phyloP scores from a whole-genome alignment of 1,140 invertebrate species.

The Trialeurodes vaporariorum region DNA sequence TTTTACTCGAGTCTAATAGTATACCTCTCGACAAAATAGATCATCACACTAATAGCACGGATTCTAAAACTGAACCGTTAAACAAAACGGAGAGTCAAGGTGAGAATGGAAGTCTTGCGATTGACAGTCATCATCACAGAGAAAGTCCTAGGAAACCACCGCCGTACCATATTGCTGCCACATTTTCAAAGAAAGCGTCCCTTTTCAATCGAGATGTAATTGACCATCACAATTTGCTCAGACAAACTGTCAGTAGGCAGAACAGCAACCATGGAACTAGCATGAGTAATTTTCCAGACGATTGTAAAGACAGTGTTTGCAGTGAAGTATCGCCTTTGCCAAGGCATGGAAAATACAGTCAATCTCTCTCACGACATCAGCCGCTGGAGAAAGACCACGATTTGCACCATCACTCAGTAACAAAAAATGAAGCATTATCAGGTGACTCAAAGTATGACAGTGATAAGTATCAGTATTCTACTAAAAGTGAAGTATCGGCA shows the following conservation, averaged over 20 bases:
- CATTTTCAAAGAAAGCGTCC: conserved; percentile 14
- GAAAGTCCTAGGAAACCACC: conserved; percentile 5
- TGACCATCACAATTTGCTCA: background rate
- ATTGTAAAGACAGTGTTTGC: background rate
- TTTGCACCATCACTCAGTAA: no score
- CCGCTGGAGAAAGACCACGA: no score
- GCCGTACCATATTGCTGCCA: conserved; percentile 15
- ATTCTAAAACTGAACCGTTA: conserved; percentile 6
- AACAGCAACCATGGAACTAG: background rate
- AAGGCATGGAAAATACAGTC: no score
- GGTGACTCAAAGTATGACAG: no score
- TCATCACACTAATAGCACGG: conserved; percentile 8
- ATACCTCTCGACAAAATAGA: conserved; percentile 1
- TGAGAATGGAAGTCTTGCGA: background rate
- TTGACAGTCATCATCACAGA: background rate
- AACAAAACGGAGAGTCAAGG: background rate
- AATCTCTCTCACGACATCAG: no score
- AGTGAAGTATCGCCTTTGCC: background rate
- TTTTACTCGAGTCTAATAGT: background rate
- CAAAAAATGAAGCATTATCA: no score
- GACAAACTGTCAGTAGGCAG: background rate
- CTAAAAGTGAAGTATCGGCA: no score
- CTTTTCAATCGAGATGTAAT: conserved; percentile 10
- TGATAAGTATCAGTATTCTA: no score
- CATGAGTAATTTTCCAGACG: background rate